phyloP scores from a whole-genome alignment of 2,888 invertebrate species.

The Conops quadrifasciatus region DNA sequence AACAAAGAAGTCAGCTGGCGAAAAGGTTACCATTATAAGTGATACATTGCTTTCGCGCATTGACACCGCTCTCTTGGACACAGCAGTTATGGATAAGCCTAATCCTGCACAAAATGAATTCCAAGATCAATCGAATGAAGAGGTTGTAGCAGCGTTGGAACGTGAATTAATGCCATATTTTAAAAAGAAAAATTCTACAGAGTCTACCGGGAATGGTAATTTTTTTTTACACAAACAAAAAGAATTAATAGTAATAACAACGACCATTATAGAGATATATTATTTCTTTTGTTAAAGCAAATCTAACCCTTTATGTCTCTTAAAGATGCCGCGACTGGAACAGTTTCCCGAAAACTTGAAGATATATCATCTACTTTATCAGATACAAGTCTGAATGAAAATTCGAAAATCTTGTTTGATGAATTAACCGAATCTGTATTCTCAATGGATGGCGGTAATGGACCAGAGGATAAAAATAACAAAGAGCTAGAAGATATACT shows the following conservation, averaged over 20 bases:
- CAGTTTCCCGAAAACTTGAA: background rate
- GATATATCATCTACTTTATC: no score
- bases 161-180: constrained; percentile 30
- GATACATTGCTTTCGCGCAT: constrained; percentile 39
- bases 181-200: constrained; percentile 16
- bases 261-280: background rate
- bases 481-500: constrained; percentile 32
- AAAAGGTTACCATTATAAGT: constrained; percentile 30
- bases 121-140: constrained; percentile 16
- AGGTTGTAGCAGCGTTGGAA: constrained; percentile 27
- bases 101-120: constrained; percentile 11
- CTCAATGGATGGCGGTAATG: constrained; percentile 31
- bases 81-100: constrained; percentile 10
- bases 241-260: no score
- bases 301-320: no score
- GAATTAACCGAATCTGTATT: constrained; percentile 19
- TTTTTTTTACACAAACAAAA: background rate
- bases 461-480: constrained; percentile 34
- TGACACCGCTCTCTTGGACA: constrained; percentile 34
- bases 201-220: constrained; percentile 6
- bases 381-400: background rate
- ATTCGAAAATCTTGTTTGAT: constrained; percentile 9
- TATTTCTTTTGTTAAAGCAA: background rate
- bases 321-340: no score
- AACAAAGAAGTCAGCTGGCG: background rate